phyloP scores from a whole-genome alignment of 2,888 invertebrate species.

The Mesoligia furuncula region DNA sequence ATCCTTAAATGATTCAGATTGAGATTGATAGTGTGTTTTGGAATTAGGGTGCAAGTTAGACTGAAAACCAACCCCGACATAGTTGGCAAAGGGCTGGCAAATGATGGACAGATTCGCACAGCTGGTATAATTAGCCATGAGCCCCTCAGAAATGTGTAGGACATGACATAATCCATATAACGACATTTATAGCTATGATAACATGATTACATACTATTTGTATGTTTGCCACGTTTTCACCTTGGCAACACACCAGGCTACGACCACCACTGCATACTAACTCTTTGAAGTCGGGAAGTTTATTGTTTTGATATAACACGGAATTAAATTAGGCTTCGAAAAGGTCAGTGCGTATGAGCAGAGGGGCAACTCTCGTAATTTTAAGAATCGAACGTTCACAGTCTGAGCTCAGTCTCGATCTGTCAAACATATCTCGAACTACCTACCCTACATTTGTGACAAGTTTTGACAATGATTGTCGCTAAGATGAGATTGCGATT shows the following conservation, averaged over 20 bases:
- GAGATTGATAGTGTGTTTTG: too few species aligned
- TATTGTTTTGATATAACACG: constrained; percentile 24
- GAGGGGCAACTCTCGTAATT: too few species aligned
- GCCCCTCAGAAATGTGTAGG: background rate
- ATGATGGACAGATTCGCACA: background rate
- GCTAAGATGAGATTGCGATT: too few species aligned
- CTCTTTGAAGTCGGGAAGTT: constrained; percentile 44
- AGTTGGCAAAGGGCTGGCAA: background rate
- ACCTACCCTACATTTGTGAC: too few species aligned
- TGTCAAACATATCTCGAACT: too few species aligned
- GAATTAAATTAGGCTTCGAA: constrained; percentile 33
- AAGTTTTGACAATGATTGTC: too few species aligned
- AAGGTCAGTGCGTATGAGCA: constrained; percentile 17
- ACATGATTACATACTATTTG: constrained; percentile 19
- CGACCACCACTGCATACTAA: constrained; percentile 48
- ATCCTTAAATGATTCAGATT: too few species aligned
- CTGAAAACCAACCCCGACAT: too few species aligned
- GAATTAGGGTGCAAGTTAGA: too few species aligned
- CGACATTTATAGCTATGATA: constrained; percentile 30
- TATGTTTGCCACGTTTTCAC: constrained; percentile 42
- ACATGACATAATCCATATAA: constrained; percentile 41
- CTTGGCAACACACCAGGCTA: constrained; percentile 40
- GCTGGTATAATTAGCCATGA: background rate
- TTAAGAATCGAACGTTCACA: too few species aligned
- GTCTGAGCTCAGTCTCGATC: too few species aligned